Conservation (phyloP, 2,797 vertebrate species). For the Dicrostonyx torquatus region DNA sequence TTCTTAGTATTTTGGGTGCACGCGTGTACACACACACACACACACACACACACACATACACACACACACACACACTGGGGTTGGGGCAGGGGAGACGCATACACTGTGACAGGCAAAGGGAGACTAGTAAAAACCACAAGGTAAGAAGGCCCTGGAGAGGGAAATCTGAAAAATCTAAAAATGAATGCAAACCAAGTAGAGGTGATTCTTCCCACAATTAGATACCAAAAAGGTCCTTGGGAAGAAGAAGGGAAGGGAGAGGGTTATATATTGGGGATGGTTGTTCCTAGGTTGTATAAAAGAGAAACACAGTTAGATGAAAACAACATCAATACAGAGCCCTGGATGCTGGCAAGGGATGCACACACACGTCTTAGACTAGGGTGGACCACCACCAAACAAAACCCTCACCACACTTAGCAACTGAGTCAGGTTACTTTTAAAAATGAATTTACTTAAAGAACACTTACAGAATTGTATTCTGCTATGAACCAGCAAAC, state of each 20-base stretch:
- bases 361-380: not conserved
- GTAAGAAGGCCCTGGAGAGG: not conserved
- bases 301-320: not conserved
- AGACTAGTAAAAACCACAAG: not conserved
- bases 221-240: not conserved
- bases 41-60: not conserved
- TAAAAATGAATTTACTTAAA: not conserved
- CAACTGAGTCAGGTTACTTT: not conserved
- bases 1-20: not conserved
- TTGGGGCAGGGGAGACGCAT: not conserved
- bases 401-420: not conserved
- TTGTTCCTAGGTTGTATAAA: not conserved
- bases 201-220: not conserved
- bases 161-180: not conserved
- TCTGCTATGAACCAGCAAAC: not conserved
- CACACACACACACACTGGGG: not conserved
- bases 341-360: not conserved
- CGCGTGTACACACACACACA: too few relatives aligned
- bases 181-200: not conserved
- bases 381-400: not conserved
- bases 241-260: slow-evolving; percentile 4
- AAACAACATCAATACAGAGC: not conserved
- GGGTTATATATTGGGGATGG: not conserved
- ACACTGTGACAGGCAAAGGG: not conserved
- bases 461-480: not conserved